A percentile compares a stretch with the other conserved stretches of the same genome.
Evolutionary conservation across 2,888 invertebrate genomes (phyloP).

Genomic region (Ctenicera cuprea): DNA sequence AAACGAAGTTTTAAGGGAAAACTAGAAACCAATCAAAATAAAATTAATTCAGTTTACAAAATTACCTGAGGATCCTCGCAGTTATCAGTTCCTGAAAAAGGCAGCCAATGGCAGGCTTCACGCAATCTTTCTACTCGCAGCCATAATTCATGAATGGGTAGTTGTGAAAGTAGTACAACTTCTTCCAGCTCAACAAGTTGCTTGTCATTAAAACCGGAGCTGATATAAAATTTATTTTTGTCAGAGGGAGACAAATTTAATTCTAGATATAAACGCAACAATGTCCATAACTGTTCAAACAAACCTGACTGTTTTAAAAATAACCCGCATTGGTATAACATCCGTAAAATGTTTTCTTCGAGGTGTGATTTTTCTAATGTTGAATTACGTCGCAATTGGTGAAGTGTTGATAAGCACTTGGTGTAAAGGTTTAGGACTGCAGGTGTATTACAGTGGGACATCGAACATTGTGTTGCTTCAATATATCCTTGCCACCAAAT

Average conservation of each 20-base stretch:
- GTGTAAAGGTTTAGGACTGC: slow-evolving; percentile 77
- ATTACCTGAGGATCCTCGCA: slow-evolving; percentile 74
- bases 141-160: slow-evolving; percentile 86
- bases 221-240: slow-evolving; percentile 61
- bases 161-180: slow-evolving; percentile 75
- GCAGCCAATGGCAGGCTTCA: slow-evolving; percentile 83
- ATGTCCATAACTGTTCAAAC: slow-evolving; percentile 84
- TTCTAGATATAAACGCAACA: slow-evolving; percentile 81
- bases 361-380: slow-evolving; percentile 66
- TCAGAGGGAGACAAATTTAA: slow-evolving; percentile 76
- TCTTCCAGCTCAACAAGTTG: slow-evolving; percentile 78
- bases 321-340: slow-evolving; percentile 75
- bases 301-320: slow-evolving; percentile 84
- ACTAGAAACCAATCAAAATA: no score
- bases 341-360: slow-evolving; percentile 70
- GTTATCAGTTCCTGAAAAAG: slow-evolving; percentile 72
- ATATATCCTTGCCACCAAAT: slow-evolving; percentile 75
- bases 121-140: slow-evolving; percentile 83
- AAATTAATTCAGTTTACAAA: no score
- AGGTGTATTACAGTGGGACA: slow-evolving; percentile 78
- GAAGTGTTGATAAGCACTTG: slow-evolving; percentile 72
- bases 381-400: slow-evolving; percentile 68
- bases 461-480: slow-evolving; percentile 75
- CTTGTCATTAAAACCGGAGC: slow-evolving; percentile 70
- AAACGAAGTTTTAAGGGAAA: no score